A percentile compares a stretch with the other conserved stretches of the same genome.
Conservation (phyloP, 2,888 invertebrate genomes). For the Pyralis farinalis region DNA sequence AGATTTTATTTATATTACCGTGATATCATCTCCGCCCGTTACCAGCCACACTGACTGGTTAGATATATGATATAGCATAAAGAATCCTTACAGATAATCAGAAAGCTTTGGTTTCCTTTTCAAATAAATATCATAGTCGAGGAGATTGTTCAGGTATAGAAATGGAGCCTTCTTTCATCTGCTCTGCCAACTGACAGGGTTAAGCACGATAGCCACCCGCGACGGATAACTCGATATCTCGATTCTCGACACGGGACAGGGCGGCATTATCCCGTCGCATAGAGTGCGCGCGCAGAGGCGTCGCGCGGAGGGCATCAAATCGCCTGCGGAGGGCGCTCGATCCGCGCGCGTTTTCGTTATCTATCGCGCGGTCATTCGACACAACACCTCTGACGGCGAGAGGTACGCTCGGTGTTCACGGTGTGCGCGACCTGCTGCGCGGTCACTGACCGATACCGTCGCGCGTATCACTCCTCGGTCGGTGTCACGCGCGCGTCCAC, state of each 20-base stretch:
- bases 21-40: not conserved
- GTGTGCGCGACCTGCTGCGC: constrained; percentile 42
- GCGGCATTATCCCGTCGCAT: constrained; percentile 66
- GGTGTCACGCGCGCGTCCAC: constrained; percentile 29
- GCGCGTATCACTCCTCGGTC: constrained; percentile 26
- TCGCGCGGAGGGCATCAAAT: constrained; percentile 75
- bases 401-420: constrained; percentile 45
- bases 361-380: constrained; percentile 52
- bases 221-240: constrained; percentile 74
- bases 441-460: constrained; percentile 69
- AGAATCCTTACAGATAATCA: not conserved
- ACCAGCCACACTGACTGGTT: not conserved
- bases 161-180: constrained; percentile 42
- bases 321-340: constrained; percentile 73
- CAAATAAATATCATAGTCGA: constrained; percentile 17
- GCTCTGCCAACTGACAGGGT: constrained; percentile 51
- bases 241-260: constrained; percentile 67
- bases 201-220: constrained; percentile 54
- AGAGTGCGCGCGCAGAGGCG: constrained; percentile 73
- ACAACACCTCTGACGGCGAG: constrained; percentile 55
- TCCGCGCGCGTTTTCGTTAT: constrained; percentile 62
- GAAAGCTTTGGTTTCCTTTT: not conserved
- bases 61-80: not conserved
- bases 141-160: constrained; percentile 28
- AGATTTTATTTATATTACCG: constrained; percentile 25